phyloP scores from a whole-genome alignment of 2,113 vertebrate species.

The Leptodactylus fuscus region DNA sequence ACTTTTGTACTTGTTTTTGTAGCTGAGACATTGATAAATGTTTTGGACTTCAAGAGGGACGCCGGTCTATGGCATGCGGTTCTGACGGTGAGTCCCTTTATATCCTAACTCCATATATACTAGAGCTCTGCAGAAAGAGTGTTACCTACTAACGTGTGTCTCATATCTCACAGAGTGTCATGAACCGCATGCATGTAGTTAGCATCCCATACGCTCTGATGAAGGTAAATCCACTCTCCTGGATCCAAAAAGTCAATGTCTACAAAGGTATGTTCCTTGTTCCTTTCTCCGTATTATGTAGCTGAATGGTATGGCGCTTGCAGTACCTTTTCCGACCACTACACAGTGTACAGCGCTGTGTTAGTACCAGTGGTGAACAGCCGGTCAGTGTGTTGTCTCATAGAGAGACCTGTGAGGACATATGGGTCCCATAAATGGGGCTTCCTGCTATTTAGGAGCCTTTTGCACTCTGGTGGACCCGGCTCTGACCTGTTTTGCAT shows the following conservation, averaged over 20 bases:
- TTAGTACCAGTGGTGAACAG: no score
- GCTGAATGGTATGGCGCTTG: no score
- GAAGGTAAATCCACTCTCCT: constrained; percentile 97
- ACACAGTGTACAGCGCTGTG: no score
- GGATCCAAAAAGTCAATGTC: constrained; percentile 94
- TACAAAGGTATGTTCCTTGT: constrained; percentile 86
- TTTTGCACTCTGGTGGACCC: no score
- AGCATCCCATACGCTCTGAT: constrained; percentile 95
- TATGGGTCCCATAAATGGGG: no score
- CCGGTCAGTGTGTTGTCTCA: no score
- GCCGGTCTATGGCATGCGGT: constrained; percentile 96
- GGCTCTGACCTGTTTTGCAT: no score
- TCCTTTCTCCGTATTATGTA: not conserved
- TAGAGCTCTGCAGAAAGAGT: no score
- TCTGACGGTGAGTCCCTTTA: constrained; percentile 82
- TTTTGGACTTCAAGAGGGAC: constrained; percentile 96
- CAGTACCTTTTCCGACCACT: no score
- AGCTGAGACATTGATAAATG: constrained; percentile 92
- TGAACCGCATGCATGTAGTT: constrained; percentile 95
- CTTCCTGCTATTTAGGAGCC: no score
- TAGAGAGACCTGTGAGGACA: no score
- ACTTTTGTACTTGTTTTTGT: constrained; percentile 48
- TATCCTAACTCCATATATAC: not conserved
- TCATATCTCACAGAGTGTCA: constrained; percentile 81
- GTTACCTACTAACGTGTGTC: not conserved